phyloP scores from a whole-genome alignment of 2,888 invertebrate species.

The Zygogramma bicolorata region DNA sequence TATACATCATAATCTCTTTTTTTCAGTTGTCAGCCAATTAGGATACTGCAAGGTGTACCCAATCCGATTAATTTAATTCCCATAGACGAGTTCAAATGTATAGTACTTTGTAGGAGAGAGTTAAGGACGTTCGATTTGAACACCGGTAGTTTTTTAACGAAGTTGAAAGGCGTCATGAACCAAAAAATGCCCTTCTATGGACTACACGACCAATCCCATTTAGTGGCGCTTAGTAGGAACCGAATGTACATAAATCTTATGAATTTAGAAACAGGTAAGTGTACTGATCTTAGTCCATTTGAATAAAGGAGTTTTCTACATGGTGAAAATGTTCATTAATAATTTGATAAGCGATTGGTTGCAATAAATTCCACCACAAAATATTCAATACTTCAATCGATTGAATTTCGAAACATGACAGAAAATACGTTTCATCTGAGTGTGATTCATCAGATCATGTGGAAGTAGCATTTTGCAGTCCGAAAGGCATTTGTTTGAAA shows the following conservation, averaged over 20 bases:
- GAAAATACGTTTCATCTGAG: too few relatives aligned
- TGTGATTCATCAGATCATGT: too few relatives aligned
- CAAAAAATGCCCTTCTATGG: slow-evolving; percentile 94
- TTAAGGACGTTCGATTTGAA: slow-evolving; percentile 84
- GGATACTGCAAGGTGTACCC: slow-evolving; percentile 79
- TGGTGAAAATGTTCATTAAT: too few relatives aligned
- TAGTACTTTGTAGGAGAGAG: slow-evolving; percentile 85
- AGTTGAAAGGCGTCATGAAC: slow-evolving; percentile 89
- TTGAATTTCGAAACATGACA: too few relatives aligned
- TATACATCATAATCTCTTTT: background rate
- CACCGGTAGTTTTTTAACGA: slow-evolving; percentile 78
- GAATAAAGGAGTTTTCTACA: background rate
- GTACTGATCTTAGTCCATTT: background rate
- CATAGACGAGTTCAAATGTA: slow-evolving; percentile 80
- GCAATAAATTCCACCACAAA: too few relatives aligned
- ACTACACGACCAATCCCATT: slow-evolving; percentile 82
- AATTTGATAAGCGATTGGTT: too few relatives aligned
- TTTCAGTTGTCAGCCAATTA: slow-evolving; percentile 72
- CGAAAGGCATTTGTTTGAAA: too few relatives aligned
- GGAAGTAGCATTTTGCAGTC: too few relatives aligned
- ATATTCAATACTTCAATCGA: too few relatives aligned
- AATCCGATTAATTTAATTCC: slow-evolving; percentile 84
- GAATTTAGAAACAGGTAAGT: slow-evolving; percentile 81
- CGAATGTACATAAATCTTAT: slow-evolving; percentile 91
- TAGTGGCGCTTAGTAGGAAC: slow-evolving; percentile 87